Evolutionary conservation across 2,113 vertebrate genomes (phyloP).

Genomic region (Pelecanoides urinatrix): DNA sequence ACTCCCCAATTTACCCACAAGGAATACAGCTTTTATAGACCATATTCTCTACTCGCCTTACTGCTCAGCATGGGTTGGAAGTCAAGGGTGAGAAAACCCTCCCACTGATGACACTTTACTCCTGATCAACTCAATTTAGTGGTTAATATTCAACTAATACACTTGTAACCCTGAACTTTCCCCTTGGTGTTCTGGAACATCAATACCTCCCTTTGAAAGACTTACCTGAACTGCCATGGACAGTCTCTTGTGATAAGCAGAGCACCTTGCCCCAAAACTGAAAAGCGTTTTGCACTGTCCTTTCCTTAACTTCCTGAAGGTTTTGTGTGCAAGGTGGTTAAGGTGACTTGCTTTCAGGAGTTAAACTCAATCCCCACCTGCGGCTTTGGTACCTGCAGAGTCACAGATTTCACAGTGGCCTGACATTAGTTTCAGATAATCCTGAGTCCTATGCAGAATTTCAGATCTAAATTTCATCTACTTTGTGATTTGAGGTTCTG

Average conservation of each 20-base stretch:
- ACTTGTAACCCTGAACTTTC: not conserved
- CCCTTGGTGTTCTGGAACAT: not conserved
- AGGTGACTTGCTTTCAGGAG: not conserved
- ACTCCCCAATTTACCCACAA: not conserved
- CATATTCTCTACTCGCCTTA: no score
- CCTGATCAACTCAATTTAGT: not conserved
- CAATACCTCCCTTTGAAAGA: not conserved
- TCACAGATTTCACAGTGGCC: not conserved
- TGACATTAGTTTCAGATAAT: not conserved
- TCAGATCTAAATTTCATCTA: not conserved
- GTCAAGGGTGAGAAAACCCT: not conserved
- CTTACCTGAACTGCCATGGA: not conserved
- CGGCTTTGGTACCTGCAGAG: not conserved
- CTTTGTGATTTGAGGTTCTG: not conserved
- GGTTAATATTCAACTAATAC: not conserved
- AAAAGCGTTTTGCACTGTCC: rapidly evolving
- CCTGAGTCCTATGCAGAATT: not conserved
- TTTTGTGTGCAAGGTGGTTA: not conserved
- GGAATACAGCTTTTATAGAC: no score
- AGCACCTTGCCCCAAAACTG: not conserved
- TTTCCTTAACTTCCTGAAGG: not conserved
- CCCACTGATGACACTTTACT: not conserved
- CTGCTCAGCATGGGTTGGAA: not conserved
- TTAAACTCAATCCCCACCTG: not conserved
- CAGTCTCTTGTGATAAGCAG: rapidly evolving